Percentiles rank a stretch among this genome's conserved stretches.
Conservation (phyloP, 2,113 vertebrate species). For the Tragelaphus buxtoni region DNA sequence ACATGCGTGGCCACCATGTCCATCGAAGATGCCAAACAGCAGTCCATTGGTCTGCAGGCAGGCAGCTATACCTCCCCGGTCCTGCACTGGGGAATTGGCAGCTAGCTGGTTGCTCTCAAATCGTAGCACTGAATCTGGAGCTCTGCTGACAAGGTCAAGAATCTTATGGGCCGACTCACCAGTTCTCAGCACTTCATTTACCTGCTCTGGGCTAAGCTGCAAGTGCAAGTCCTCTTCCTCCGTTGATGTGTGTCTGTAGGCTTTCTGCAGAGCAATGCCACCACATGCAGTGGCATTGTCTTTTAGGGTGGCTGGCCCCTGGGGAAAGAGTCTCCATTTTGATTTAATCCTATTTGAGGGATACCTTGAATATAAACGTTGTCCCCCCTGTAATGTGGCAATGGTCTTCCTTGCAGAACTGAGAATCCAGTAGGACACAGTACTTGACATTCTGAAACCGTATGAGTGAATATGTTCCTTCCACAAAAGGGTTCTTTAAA, state of each 20-base stretch:
- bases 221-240: conserved; percentile 85
- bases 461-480: neutral
- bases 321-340: conserved; percentile 69
- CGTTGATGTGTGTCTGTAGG: conserved; percentile 81
- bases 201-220: conserved; percentile 85
- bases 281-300: neutral
- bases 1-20: conserved; percentile 92
- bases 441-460: conserved; percentile 79
- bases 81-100: conserved; percentile 92
- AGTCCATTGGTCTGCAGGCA: conserved; percentile 92
- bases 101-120: conserved; percentile 95
- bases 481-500: neutral
- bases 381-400: conserved; percentile 62
- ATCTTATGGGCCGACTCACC: conserved; percentile 86
- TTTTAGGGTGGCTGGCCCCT: neutral
- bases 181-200: conserved; percentile 85
- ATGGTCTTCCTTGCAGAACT: conserved; percentile 73
- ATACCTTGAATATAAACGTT: conserved; percentile 73
- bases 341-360: conserved; percentile 60
- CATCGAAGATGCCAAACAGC: conserved; percentile 95
- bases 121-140: conserved; percentile 82
- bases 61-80: conserved; percentile 88
- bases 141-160: conserved; percentile 80
- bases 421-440: conserved; percentile 78
- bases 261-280: conserved; percentile 51